Conservation (phyloP, 2,113 vertebrate genomes). For the Gadus macrocephalus region DNA sequence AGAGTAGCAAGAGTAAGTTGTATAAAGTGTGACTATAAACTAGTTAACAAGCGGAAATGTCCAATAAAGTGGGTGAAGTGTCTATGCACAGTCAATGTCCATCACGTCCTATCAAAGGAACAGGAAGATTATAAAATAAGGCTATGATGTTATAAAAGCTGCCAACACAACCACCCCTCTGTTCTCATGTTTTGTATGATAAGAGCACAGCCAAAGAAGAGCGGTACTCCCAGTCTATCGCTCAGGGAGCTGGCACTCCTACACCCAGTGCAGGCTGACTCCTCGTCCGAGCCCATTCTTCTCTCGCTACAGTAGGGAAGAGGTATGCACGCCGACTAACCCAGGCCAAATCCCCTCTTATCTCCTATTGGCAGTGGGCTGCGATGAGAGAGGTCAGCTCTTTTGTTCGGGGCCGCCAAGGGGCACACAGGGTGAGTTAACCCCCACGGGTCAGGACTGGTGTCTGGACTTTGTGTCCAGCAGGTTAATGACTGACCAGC, state of each 20-base stretch:
- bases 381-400: conserved; percentile 53
- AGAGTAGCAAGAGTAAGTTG: too few relatives aligned
- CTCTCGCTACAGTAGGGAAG: conserved; percentile 58
- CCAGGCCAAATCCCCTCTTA: conserved; percentile 63
- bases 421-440: conserved; percentile 52
- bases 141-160: too few relatives aligned
- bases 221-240: neutral
- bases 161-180: too few relatives aligned
- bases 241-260: conserved; percentile 13
- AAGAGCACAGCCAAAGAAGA: too few relatives aligned
- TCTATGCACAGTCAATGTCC: too few relatives aligned
- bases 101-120: too few relatives aligned
- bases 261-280: conserved; percentile 21
- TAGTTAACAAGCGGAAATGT: too few relatives aligned
- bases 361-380: conserved; percentile 53
- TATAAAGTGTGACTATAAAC: too few relatives aligned
- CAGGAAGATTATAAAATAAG: too few relatives aligned
- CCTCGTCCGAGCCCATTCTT: conserved; percentile 39
- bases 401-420: conserved; percentile 46
- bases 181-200: too few relatives aligned
- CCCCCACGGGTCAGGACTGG: conserved; percentile 52
- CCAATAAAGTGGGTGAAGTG: too few relatives aligned
- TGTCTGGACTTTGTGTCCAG: conserved; percentile 42
- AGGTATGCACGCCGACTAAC: conserved; percentile 51
- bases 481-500: conserved; percentile 57